Evolutionary conservation across 2,113 vertebrate species (phyloP), one percentile per base, ranked within the genome.

Genomic region (Pampusana beccarii): DNA sequence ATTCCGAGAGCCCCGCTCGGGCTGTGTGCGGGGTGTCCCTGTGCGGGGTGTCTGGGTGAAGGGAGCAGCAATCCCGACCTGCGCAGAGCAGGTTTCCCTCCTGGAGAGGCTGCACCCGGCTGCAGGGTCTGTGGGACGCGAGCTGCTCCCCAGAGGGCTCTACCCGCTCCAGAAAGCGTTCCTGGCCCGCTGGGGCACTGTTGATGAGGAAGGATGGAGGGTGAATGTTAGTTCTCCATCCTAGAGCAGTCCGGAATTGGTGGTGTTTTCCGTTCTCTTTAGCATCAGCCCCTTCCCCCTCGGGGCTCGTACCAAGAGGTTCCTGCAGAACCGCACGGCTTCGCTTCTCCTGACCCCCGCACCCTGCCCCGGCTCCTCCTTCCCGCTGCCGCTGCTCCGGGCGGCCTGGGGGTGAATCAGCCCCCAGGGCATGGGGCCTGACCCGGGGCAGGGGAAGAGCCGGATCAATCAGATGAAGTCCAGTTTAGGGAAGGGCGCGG

Each of bases 171-270:
- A 4, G 34, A 10, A 11, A 21, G 33, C 3, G 7, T 12, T 8
- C 57, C 40, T 1, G 2, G 0, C 18, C 25, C 11, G 0, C 19
- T 3, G 56, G 5, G 69, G 80, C 74, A 18, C n/a, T 16, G 53
- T 15, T 0, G 0, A 0, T 12, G 69, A 0, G 15, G 82, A 69
- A 80, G 73, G 66, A 50, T 38, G 1, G 21, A 42, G 18, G 16
- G 23, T 21, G 17, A 17, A 7, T 2, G 16, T 57, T 17, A 17
- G 62, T 91, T 94, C 90, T 53, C 29, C 69, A 21, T 77, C 58
- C 33, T 0, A 0, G 57, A 66, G 67, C 54, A 5, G 14, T 9
- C 25, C n/a, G 72, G 16, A 16, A 4, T n/a, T 1, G 1, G 3
- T 0, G 50, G 26, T 17, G 75, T 48, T 93, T 71, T 93, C 75